Conservation (phyloP, 2,797 vertebrate genomes). For the Pangasius djambal region DNA sequence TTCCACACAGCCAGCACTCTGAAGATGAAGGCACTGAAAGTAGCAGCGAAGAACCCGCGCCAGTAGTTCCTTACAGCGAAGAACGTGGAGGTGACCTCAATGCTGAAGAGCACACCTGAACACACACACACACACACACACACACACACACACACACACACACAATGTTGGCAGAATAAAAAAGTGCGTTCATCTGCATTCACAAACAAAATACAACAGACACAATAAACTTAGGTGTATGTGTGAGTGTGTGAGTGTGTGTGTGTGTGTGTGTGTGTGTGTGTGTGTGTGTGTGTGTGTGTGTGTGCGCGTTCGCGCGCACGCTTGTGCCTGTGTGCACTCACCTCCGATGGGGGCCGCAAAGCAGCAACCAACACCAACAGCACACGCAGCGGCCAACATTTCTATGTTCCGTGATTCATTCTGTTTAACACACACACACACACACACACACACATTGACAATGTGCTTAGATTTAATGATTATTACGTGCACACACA, state of each 20-base stretch:
- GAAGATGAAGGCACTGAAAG: slow-evolving; percentile 98
- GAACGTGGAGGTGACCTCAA: slow-evolving; percentile 97
- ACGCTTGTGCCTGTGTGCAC: not conserved
- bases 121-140: slow-evolving; percentile 37
- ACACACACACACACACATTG: slow-evolving; percentile 29
- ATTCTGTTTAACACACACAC: slow-evolving; percentile 76
- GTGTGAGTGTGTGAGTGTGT: not conserved
- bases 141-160: not conserved
- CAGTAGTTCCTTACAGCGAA: slow-evolving; percentile 98
- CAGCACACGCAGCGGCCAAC: slow-evolving; percentile 93
- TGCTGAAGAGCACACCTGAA: slow-evolving; percentile 94
- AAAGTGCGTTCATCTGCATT: not conserved
- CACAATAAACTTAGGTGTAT: not conserved
- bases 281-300: slow-evolving; percentile 12
- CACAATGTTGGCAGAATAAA: not conserved
- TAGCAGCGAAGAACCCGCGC: slow-evolving; percentile 96
- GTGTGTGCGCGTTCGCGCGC: too few species aligned
- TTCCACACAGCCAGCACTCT: slow-evolving; percentile 96
- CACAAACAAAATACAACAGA: not conserved
- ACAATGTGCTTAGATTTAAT: not conserved
- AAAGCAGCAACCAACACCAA: slow-evolving; percentile 96
- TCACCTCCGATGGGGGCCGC: slow-evolving; percentile 95
- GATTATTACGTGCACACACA: not conserved
- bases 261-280: not conserved
- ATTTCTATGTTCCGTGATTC: slow-evolving; percentile 97